Conservation (phyloP, 2,888 invertebrate species). For the Tinea pellionella region DNA sequence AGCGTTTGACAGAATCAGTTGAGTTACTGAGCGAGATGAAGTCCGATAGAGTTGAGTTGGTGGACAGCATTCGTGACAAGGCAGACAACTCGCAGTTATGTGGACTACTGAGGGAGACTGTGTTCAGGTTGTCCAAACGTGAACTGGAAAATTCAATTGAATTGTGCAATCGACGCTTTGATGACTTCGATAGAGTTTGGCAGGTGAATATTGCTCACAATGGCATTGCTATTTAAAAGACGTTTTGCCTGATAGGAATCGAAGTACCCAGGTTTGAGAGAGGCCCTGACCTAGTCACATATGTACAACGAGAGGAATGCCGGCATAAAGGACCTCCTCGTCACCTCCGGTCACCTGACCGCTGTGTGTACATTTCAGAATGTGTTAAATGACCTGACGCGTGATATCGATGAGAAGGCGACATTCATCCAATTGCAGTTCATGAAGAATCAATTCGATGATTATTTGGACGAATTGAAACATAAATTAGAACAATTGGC, state of each 20-base stretch:
- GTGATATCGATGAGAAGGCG: conserved; percentile 31
- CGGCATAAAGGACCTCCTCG: no score
- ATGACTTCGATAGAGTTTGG: conserved; percentile 41
- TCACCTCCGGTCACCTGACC: no score
- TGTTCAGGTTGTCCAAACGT: conserved; percentile 26
- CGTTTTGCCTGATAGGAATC: no score
- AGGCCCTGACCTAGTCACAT: no score
- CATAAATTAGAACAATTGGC: conserved; percentile 27
- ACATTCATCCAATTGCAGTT: conserved; percentile 31
- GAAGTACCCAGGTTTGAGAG: no score
- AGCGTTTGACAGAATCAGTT: conserved; percentile 39
- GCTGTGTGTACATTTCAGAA: conserved; percentile 26
- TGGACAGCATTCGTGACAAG: conserved; percentile 49
- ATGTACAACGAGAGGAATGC: no score
- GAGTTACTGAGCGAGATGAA: conserved; percentile 51
- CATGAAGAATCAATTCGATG: conserved; percentile 27
- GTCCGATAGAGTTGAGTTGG: conserved; percentile 48
- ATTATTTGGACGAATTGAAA: conserved; percentile 27
- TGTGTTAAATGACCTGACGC: conserved; percentile 35
- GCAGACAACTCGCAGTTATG: conserved; percentile 36
- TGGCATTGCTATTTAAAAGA: neutral
- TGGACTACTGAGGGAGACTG: conserved; percentile 34
- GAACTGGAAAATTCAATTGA: conserved; percentile 34
- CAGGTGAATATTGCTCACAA: conserved; percentile 35
- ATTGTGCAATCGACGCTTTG: conserved; percentile 42